Evolutionary conservation across 2,797 vertebrate species (phyloP), one percentile per base, ranked within the genome.

Genomic region (Pseudochaenichthys georgianus): DNA sequence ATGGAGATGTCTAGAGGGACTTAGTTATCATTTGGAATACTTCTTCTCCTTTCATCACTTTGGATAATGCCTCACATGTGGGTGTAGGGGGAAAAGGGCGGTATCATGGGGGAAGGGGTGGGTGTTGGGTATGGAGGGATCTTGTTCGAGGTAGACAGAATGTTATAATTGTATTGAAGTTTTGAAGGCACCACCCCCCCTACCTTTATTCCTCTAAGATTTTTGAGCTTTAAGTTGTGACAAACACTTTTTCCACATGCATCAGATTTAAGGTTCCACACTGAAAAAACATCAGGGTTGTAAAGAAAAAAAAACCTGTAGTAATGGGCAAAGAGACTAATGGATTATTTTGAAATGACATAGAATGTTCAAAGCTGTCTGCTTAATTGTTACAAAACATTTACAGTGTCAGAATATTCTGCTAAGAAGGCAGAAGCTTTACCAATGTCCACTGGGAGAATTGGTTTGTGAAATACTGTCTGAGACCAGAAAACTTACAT

Each of bases 1-100:
- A 88, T 76, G 70, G 82, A 85, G 81, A 71, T 6, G 53, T 91
- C 92, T 62, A 13, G 48, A n/a, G 92, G 85, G 91, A 93, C 75
- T 78, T 70, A 59, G 83, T 90, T 91, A 92, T 92, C 92, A 88
- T 88, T 85, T 78, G 73, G 71, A 77, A 87, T 92, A 89, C 87
- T 69, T 83, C 47, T 66, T 76, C 67, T 84, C 38, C 90, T 93
- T 91, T 93, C 88, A 92, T 93, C 90, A 88, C 82, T 67, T 70
- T 72, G 48, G 64, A 81, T 87, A 79, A 86, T 82, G 75, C 76
- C 52, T 89, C 73, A 71, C 83, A 88, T 87, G 80, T 73, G 70
- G 79, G 75, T 55, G 74, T 34, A 28, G 45, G 60, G 81, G 84
- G 87, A 75, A 67, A 71, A 60, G 34, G 13, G 63, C 47, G 75